Evolutionary conservation across 2,113 vertebrate species (phyloP).

Genomic region (Protobothrops mucrosquamatus): DNA sequence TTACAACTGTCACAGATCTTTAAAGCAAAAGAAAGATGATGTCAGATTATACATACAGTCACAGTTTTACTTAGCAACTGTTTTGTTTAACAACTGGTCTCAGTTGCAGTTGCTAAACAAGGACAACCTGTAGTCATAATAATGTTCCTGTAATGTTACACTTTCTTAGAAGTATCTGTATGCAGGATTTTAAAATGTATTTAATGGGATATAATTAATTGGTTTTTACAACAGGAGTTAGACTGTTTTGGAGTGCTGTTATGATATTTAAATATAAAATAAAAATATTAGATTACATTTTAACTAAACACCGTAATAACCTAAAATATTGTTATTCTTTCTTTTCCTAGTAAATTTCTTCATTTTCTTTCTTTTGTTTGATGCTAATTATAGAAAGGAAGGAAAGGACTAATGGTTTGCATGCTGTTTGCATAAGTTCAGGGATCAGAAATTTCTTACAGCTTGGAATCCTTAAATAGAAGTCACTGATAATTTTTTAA

Average conservation of each 20-base stretch:
- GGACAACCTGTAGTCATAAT: background rate
- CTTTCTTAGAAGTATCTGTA: background rate
- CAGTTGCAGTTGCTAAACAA: background rate
- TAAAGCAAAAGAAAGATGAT: background rate
- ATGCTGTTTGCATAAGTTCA: background rate
- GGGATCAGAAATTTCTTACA: background rate
- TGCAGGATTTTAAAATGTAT: background rate
- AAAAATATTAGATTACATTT: background rate
- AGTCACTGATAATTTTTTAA: slow-evolving; percentile 2
- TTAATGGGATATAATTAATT: background rate
- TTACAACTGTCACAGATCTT: background rate
- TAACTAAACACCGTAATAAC: background rate
- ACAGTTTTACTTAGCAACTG: background rate
- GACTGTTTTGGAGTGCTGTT: background rate
- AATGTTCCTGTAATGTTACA: background rate
- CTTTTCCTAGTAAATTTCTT: slow-evolving; percentile 1
- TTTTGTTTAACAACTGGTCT: background rate
- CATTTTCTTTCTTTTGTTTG: background rate
- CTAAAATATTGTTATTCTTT: background rate
- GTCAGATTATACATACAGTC: background rate
- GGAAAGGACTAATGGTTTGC: background rate
- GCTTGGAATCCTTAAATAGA: background rate
- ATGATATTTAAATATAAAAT: background rate
- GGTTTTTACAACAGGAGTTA: background rate
- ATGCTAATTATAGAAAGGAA: background rate